Evolutionary conservation across 92 coral and sea anemone species (phyloP), one percentile per base, ranked within the genome.

Genomic region (Siderastrea radians): DNA sequence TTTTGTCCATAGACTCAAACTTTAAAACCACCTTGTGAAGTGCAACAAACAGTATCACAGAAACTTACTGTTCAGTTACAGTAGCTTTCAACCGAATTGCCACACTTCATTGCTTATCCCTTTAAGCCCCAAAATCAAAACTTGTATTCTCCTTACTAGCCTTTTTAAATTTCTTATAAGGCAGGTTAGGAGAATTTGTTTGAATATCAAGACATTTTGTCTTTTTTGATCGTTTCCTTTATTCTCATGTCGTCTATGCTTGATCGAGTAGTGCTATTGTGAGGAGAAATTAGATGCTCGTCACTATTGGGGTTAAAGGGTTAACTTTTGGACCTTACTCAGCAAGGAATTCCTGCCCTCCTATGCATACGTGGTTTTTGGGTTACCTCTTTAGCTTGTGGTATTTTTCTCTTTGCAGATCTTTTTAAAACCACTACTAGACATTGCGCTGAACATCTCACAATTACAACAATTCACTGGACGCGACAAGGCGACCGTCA

Each of bases 401-500:
- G 13, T 16, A 49, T 12, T 80, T 3, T 81, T 70, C 10, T n/a
- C n/a, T 77, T 51, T 72, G 69, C 90, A 96, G 99, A 82, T 87
- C 57, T 92, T 91, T 43, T 86, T 96, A 58, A 95, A 93, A 78
- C 98, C 99, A 5, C 84, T 97, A 53, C 92, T 97, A 10, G 95
- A 93, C 86, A 94, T 97, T 50, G 99, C 98, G 1, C 88, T 96
- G 69, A 78, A 62, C n/a, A 87, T 97, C 68, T 97, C 99, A 13
- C 84, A 92, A 60, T 84, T 97, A n/a, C 95, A 95, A 66, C 78
- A 90, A 51, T 82, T 95, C 16, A 97, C 98, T 74, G 99, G 98
- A 45, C 92, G 99, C 58, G 93, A 90, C 15, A 88, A 82, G 15
- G 98, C 99, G 1, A 97, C 98, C 63, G 99, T 97, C 50, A 94